phyloP scores from a whole-genome alignment of 2,797 vertebrate species.

The Gymnothorax reevesii region DNA sequence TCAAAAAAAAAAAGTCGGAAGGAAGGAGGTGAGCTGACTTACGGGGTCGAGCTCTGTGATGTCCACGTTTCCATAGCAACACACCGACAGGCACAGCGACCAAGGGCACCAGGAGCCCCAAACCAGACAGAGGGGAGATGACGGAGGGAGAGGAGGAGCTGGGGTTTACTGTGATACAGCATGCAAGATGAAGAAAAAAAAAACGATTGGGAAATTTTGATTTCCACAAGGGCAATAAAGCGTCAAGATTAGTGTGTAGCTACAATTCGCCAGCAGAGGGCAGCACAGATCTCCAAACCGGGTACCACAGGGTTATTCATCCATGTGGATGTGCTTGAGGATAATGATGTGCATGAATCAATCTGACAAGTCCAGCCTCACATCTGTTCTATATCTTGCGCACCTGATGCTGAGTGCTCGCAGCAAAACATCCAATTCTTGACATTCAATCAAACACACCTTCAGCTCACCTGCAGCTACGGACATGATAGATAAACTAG shows the following conservation, averaged over 20 bases:
- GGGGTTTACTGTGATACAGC: constrained; percentile 40
- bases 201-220: constrained; percentile 47
- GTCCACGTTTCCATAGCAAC: constrained; percentile 80
- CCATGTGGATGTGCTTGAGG: neutral
- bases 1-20: constrained; percentile 53
- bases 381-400: constrained; percentile 1
- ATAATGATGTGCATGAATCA: constrained; percentile 15
- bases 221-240: neutral
- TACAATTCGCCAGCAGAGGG: constrained; percentile 37
- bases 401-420: neutral
- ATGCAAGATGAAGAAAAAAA: constrained; percentile 15
- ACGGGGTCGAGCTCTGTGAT: constrained; percentile 66
- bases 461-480: neutral
- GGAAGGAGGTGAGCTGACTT: constrained; percentile 59
- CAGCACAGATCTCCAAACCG: constrained; percentile 36
- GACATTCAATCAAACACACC: neutral
- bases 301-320: neutral
- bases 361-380: constrained; percentile 6
- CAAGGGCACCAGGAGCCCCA: constrained; percentile 75
- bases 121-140: constrained; percentile 62
- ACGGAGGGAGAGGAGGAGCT: constrained; percentile 47
- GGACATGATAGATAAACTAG: neutral
- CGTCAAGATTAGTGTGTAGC: neutral
- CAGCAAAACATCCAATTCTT: neutral
- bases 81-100: constrained; percentile 66